Percentiles rank a stretch among this genome's conserved stretches.
These are phyloP conservation scores for Polyommatus icarus DNA, from an alignment of 2,888 invertebrate species.

Conservation along the genomic window DNA sequence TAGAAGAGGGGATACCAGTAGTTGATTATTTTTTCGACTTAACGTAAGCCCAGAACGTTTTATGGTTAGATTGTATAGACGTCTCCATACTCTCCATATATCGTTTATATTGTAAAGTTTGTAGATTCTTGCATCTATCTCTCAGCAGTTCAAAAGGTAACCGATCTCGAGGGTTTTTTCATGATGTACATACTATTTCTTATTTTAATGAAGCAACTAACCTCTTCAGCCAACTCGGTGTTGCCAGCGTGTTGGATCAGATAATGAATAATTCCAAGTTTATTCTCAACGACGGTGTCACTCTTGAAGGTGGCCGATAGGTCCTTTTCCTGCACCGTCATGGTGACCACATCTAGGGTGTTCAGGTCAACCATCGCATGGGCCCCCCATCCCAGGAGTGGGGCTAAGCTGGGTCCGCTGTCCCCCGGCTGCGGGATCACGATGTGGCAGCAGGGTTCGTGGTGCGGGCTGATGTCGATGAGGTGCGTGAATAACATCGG, in stretches of 20 bases:
- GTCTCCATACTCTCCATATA: no score
- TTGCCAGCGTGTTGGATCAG: constrained; percentile 89
- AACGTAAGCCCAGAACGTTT: no score
- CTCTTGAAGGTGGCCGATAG: constrained; percentile 85
- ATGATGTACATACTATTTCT: no score
- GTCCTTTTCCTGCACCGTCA: constrained; percentile 83
- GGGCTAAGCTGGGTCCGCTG: constrained; percentile 84
- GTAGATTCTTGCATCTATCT: no score
- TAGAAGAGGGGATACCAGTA: no score
- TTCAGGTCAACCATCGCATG: constrained; percentile 83
- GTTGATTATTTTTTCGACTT: no score
- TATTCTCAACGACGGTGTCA: constrained; percentile 84
- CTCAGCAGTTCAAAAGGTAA: no score
- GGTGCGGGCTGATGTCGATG: constrained; percentile 89
- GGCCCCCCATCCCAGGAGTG: constrained; percentile 79
- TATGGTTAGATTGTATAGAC: no score
- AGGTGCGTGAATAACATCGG: constrained; percentile 92
- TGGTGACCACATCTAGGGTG: constrained; percentile 85
- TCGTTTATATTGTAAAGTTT: no score
- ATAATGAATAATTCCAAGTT: constrained; percentile 90
- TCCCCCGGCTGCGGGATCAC: constrained; percentile 82
- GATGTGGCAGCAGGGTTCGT: constrained; percentile 91
- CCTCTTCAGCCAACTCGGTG: constrained; percentile 86
- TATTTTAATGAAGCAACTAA: constrained; percentile 48
- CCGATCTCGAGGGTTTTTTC: no score